phyloP scores from a whole-genome alignment of 2,797 vertebrate species.

The Ficedula albicollis region DNA sequence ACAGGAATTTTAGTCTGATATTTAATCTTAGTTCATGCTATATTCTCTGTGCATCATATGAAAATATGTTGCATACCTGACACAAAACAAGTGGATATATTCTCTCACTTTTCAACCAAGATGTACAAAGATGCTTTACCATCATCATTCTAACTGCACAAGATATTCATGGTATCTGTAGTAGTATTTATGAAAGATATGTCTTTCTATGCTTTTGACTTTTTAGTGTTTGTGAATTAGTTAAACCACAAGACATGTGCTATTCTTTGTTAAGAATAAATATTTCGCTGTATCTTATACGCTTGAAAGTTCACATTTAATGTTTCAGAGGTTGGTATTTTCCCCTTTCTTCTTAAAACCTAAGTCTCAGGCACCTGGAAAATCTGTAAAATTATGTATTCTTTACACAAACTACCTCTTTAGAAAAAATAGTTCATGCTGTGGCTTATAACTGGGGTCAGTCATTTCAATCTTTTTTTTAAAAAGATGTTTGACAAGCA shows the following conservation, averaged over 20 bases:
- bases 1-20: neutral
- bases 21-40: neutral
- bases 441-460: neutral
- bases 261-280: neutral
- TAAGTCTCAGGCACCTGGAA: neutral
- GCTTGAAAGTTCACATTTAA: neutral
- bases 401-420: neutral
- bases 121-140: neutral
- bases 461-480: neutral
- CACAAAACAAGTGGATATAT: neutral
- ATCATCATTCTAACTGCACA: neutral
- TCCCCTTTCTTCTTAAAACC: neutral
- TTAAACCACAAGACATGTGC: neutral
- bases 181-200: neutral
- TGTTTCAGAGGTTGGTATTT: neutral
- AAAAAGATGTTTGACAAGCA: neutral
- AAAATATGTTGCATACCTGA: neutral
- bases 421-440: neutral
- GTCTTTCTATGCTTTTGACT: neutral
- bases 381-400: neutral
- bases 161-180: neutral
- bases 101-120: neutral
- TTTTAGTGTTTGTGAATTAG: neutral
- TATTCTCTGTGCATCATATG: neutral
- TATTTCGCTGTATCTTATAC: neutral